Evolutionary conservation across 64 coral and sea anemone species (phyloP).

Genomic region (Montipora efflorescens): DNA sequence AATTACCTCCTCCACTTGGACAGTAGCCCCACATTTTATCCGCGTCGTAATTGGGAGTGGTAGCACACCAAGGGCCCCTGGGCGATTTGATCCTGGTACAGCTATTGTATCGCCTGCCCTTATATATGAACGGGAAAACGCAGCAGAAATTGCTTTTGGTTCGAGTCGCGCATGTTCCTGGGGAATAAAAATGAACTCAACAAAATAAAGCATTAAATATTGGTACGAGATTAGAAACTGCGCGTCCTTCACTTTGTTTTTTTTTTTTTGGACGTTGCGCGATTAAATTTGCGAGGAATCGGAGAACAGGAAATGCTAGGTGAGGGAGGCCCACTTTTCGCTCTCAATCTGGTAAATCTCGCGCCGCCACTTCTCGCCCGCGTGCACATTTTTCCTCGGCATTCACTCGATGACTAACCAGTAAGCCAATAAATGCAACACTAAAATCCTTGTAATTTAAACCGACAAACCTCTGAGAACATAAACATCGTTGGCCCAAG

Average conservation of each 20-base stretch:
- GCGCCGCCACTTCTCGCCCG: no score
- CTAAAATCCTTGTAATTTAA: background rate
- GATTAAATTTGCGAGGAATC: no score
- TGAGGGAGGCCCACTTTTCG: no score
- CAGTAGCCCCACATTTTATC: slow-evolving; percentile 67
- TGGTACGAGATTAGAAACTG: no score
- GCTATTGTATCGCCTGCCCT: slow-evolving; percentile 31
- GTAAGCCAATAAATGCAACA: no score
- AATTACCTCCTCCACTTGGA: slow-evolving; percentile 4
- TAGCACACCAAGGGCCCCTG: slow-evolving; percentile 53
- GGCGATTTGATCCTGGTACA: slow-evolving; percentile 37
- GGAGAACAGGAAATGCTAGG: no score
- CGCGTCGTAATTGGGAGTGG: slow-evolving; percentile 53
- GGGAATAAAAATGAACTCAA: background rate
- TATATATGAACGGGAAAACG: slow-evolving; percentile 77
- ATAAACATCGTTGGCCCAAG: slow-evolving; percentile 61
- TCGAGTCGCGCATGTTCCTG: slow-evolving; percentile 5
- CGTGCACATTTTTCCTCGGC: no score
- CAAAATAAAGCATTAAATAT: background rate
- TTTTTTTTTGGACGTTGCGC: no score
- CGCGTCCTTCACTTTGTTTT: no score
- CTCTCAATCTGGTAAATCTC: no score
- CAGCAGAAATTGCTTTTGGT: slow-evolving; percentile 55
- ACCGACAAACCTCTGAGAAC: slow-evolving; percentile 10
- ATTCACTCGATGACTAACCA: no score